Evolutionary conservation across 2,797 vertebrate species (phyloP).

Genomic region (Cuculus canorus): DNA sequence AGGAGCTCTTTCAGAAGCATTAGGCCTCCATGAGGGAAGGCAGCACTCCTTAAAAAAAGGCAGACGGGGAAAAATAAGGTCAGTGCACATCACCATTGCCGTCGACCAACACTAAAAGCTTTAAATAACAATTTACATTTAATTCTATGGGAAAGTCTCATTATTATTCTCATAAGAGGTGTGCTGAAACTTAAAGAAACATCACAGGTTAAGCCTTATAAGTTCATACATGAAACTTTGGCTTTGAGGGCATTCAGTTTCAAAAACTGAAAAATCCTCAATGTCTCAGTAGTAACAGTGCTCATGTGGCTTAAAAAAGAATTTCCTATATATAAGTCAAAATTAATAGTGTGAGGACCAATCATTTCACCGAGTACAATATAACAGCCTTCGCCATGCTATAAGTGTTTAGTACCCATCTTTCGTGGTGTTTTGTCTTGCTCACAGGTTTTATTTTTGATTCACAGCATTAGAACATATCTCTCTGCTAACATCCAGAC

Average conservation of each 20-base stretch:
- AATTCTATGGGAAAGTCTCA: neutral
- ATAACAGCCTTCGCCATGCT: neutral
- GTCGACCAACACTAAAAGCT: neutral
- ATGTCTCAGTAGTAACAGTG: neutral
- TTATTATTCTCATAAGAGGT: neutral
- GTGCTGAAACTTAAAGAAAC: neutral
- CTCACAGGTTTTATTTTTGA: neutral
- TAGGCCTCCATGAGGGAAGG: neutral
- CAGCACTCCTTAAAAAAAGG: neutral
- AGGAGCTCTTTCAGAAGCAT: neutral
- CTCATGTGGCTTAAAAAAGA: neutral
- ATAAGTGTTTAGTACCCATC: neutral
- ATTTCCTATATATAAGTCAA: neutral
- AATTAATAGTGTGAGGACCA: neutral
- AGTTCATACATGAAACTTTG: neutral
- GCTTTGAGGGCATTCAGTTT: neutral
- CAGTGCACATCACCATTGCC: neutral
- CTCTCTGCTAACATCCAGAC: neutral
- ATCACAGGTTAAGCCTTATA: neutral
- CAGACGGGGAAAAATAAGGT: neutral
- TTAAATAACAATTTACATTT: neutral
- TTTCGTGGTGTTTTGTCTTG: neutral
- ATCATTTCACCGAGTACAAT: neutral
- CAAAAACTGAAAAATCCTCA: neutral
- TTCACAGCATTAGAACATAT: neutral